Conservation (phyloP, 2,797 vertebrate species). For the Philypnodon macrostomus region DNA sequence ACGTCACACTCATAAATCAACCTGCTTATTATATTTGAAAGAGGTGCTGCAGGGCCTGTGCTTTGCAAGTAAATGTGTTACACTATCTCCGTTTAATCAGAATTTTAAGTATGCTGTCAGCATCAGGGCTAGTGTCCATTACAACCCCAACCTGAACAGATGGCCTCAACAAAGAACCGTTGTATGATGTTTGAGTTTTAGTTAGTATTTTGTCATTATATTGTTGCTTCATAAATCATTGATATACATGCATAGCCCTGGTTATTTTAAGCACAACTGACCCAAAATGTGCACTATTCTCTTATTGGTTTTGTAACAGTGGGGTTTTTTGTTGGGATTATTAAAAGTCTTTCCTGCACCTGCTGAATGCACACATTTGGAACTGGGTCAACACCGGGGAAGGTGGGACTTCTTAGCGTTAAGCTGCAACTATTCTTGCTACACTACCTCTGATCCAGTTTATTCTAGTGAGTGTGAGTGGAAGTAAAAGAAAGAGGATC, state of each 20-base stretch:
- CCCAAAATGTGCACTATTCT: constrained; percentile 10
- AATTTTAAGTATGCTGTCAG: constrained; percentile 36
- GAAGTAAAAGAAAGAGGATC: constrained; percentile 57
- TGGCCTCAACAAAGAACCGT: too few relatives aligned
- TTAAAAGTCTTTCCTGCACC: constrained; percentile 55
- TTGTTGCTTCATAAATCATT: too few relatives aligned
- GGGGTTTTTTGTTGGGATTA: constrained; percentile 34
- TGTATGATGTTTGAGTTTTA: too few relatives aligned
- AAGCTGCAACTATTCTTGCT: constrained; percentile 72
- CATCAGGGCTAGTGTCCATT: constrained; percentile 35
- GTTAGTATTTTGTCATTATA: too few relatives aligned
- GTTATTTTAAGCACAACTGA: not conserved
- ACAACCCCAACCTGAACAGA: constrained; percentile 39
- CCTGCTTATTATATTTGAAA: constrained; percentile 54
- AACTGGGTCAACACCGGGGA: constrained; percentile 71
- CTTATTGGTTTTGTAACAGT: constrained; percentile 14
- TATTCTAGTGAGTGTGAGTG: constrained; percentile 52
- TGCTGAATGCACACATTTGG: constrained; percentile 65
- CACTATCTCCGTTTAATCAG: constrained; percentile 47
- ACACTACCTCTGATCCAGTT: constrained; percentile 45
- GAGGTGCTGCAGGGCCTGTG: constrained; percentile 35
- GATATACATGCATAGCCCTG: too few relatives aligned
- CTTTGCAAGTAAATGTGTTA: constrained; percentile 49
- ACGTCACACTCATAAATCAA: constrained; percentile 62
- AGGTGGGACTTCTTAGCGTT: constrained; percentile 64